Evolutionary conservation across 2,113 vertebrate species (phyloP), one percentile per base, ranked within the genome.

Genomic region (Thermophis baileyi): DNA sequence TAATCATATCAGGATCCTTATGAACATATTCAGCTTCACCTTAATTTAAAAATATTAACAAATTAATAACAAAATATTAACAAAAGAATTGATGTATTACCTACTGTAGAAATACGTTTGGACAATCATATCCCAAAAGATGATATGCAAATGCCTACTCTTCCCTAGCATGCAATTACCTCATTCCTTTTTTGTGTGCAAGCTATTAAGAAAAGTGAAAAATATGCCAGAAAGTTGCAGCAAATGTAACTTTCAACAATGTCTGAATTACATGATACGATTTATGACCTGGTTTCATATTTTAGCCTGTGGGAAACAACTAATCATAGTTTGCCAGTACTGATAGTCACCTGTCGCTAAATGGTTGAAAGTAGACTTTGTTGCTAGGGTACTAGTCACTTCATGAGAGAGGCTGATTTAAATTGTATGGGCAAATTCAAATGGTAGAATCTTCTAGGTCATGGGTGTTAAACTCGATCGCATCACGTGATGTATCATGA

Each of bases 401-500:
- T 92, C 91, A 95, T 87, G 54, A 91, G 94, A 94, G 88, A 91
- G 93, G 93, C 93, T 90, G 91, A 94, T 92, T 89, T 90, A 57
- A 81, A 51, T 89, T 94, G 8, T 69, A 54, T 93, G 94, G 95
- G 5, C 50, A 87, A 91, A 81, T 87, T 35, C 18, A 87, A 53
- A 46, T 25, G 1, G 60, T 47, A 90, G 69, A 25, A 91, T 9
- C 3, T 51, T 54, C 18, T 44, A 40, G 57, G 1, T 27, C 57
- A 60, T 0, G 25, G 57, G 9, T 60, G 57, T 3, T 8, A 60
- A 27, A 60, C 25, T 60, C 9, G 24, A 57, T 3, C 7, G 6
- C 7, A 57, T 57, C 55, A 25, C 2, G 0, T 57, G 24, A 57
- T 25, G 7, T 27, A 57, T 27, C 6, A 9, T 24, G 20, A 55